These are phyloP conservation scores for Metacarcinus magister DNA, from an alignment of 2,888 invertebrate species.

Conservation along the genomic window DNA sequence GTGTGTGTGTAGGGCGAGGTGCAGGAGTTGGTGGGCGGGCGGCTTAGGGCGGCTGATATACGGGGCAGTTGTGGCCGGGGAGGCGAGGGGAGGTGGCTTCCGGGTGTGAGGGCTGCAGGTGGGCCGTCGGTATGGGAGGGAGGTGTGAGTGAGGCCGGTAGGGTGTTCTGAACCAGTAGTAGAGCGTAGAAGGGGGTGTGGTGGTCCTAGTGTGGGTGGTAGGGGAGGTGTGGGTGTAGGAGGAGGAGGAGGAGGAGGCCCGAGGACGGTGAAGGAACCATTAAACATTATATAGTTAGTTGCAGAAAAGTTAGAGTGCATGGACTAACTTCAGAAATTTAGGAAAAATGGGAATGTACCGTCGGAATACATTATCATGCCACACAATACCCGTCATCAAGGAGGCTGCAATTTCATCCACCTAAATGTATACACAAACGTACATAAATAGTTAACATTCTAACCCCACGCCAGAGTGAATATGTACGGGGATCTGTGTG, in stretches of 20 bases:
- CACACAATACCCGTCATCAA: conserved; percentile 45
- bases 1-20: conserved; percentile 1
- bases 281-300: conserved; percentile 45
- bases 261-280: neutral
- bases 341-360: conserved; percentile 1
- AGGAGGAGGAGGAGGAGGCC: neutral
- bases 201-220: neutral
- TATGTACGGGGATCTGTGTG: neutral
- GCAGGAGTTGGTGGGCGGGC: neutral
- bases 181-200: neutral
- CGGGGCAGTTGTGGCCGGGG: conserved; percentile 3
- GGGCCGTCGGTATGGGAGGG: neutral
- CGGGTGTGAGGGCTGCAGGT: conserved; percentile 1
- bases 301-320: conserved; percentile 41
- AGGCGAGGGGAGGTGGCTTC: conserved; percentile 28
- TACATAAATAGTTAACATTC: conserved; percentile 36
- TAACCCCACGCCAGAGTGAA: neutral
- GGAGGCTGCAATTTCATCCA: neutral
- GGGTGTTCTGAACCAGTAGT: neutral
- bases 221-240: neutral
- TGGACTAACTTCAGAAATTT: conserved; percentile 47
- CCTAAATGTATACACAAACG: neutral
- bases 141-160: neutral
- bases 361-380: conserved; percentile 30
- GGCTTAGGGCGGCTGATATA: neutral